Evolutionary conservation across 2,113 vertebrate species (phyloP), one percentile per base, ranked within the genome.

Genomic region (Oceanites oceanicus): DNA sequence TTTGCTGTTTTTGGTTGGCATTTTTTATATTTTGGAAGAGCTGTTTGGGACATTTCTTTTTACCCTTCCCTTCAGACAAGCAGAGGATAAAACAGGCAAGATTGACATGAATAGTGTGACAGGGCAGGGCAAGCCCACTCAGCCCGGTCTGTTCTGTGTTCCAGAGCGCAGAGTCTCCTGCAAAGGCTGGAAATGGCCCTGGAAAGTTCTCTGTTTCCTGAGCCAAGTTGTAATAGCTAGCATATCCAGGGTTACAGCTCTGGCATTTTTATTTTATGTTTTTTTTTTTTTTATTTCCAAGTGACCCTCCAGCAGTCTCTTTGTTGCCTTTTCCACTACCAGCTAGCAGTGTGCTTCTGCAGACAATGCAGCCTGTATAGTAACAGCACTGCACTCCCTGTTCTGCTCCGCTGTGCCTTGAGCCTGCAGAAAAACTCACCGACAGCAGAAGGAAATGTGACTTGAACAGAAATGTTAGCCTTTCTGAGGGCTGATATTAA

Each of bases 401-500:
- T 40, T 92, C 86, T 73, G 68, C 73, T 86, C 71, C 3, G 3
- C 82, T 95, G 40, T 92, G 66, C 75, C 81, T 72, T 27, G 2
- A 86, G 62, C 65, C 74, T 79, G 58, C 63, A 80, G 62, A n/a
- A 74, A 52, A 76, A 38, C 85, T 81, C 84, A 61, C 40, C 62
- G 70, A 74, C 16, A 68, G 77, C 77, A 85, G 80, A 53, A 66
- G 63, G 83, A 92, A 86, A 86, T 4, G 15, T 1, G 3, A 17
- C 56, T 95, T 47, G 22, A 38, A 52, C 32, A 86, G 86, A 66
- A 66, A 56, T 18, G 13, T 38, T 86, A 95, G 27, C 38, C 88
- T 91, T 67, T 93, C 74, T 61, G 40, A 91, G 79, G 65, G 67
- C 70, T 79, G 88, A 83, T 96, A 94, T 80, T 93, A 96, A 85